A percentile compares a stretch with the other conserved stretches of the same genome.
Evolutionary conservation across 1,140 invertebrate genomes (phyloP).

Genomic region (Pristionchus pacificus): DNA sequence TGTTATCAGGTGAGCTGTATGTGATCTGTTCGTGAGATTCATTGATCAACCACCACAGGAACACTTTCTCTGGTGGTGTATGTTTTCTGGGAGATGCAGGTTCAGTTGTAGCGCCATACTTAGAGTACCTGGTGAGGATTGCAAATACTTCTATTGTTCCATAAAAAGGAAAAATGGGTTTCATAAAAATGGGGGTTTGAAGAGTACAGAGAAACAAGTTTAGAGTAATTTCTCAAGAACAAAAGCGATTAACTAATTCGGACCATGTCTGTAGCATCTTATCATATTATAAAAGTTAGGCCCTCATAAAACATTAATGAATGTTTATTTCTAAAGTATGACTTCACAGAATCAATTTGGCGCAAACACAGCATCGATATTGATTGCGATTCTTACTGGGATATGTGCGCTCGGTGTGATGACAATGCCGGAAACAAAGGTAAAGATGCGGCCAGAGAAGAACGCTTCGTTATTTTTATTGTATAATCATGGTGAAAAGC

Average conservation of each 20-base stretch:
- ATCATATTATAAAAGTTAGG: conserved; percentile 4
- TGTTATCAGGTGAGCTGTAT: conserved; percentile 11
- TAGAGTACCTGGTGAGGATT: conserved; percentile 7
- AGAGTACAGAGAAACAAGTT: too few relatives aligned
- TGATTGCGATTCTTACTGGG: conserved; percentile 11
- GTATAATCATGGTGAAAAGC: too few relatives aligned
- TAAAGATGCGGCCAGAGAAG: conserved; percentile 27
- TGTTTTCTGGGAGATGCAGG: conserved; percentile 22
- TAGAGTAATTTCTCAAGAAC: too few relatives aligned
- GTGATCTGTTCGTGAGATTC: too few relatives aligned
- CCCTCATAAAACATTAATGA: conserved; percentile 17
- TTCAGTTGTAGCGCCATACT: conserved; percentile 20
- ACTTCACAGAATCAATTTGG: too few relatives aligned
- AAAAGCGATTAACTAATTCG: too few relatives aligned
- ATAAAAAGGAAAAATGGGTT: background rate
- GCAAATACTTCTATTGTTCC: background rate
- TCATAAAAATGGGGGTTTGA: background rate
- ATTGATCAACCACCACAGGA: too few relatives aligned
- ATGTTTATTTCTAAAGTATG: too few relatives aligned
- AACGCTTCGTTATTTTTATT: too few relatives aligned
- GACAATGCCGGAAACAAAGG: conserved; percentile 16
- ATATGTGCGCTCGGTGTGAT: conserved; percentile 4
- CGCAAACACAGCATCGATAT: conserved; percentile 3
- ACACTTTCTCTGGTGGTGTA: conserved; percentile 19
- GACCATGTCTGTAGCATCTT: too few relatives aligned